Percentiles rank a stretch among this genome's conserved stretches.
Evolutionary conservation across 2,113 vertebrate species (phyloP).

Genomic region (Stigmatopora argus): DNA sequence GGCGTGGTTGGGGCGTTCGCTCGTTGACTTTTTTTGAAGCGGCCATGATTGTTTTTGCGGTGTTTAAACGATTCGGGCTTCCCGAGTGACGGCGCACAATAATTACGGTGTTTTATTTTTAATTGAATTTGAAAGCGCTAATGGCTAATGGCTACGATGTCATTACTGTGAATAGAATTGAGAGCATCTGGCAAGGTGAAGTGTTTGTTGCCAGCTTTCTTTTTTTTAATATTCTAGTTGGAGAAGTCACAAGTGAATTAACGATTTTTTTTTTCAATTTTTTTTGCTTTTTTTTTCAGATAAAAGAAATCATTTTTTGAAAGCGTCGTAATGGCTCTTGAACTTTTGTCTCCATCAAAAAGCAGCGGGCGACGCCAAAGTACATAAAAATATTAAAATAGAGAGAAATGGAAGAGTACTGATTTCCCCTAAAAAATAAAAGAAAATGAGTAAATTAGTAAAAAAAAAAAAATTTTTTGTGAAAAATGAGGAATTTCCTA

Average conservation of each 20-base stretch:
- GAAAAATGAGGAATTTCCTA: too few species aligned
- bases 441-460: too few species aligned
- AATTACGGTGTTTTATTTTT: not conserved
- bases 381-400: too few species aligned
- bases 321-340: too few species aligned
- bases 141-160: not conserved
- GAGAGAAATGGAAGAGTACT: too few species aligned
- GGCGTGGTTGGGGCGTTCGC: not conserved
- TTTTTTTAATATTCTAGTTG: not conserved
- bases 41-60: not conserved
- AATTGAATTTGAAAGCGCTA: not conserved
- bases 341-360: too few species aligned
- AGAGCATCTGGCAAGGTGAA: not conserved
- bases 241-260: not conserved
- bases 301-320: too few species aligned
- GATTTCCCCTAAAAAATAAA: too few species aligned
- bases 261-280: too few species aligned
- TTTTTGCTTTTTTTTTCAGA: too few species aligned
- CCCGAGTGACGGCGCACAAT: not conserved
- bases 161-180: not conserved
- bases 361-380: too few species aligned
- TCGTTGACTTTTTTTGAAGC: not conserved
- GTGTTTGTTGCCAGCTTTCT: not conserved
- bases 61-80: not conserved
- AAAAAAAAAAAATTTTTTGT: too few species aligned